Evolutionary conservation across 2,113 vertebrate species (phyloP).

Genomic region (Zosterops lateralis): DNA sequence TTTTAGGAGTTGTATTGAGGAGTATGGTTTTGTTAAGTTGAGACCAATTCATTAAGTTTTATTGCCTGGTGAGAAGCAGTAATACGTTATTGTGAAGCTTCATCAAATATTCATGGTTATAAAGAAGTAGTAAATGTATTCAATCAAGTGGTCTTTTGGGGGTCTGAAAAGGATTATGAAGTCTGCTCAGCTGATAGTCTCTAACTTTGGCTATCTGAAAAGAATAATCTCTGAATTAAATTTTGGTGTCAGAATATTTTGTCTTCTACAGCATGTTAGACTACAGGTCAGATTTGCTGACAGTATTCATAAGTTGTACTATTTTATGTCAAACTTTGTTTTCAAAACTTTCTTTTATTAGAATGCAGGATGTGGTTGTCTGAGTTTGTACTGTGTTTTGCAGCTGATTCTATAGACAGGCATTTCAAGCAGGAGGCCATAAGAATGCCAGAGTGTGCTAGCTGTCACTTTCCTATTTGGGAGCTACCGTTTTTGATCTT

Average conservation of each 20-base stretch:
- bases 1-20: constrained; percentile 96
- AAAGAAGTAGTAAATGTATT: constrained; percentile 99
- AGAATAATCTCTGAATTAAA: constrained; percentile 70
- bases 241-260: constrained; percentile 65
- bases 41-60: constrained; percentile 99
- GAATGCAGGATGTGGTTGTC: not conserved
- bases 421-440: not conserved
- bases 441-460: not conserved
- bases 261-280: not conserved
- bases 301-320: not conserved
- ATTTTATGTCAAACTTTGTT: not conserved
- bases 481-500: not conserved
- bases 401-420: not conserved
- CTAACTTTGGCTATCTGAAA: constrained; percentile 78
- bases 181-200: constrained; percentile 97
- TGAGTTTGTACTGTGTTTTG: not conserved
- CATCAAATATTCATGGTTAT: constrained; percentile 99
- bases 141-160: constrained; percentile 96
- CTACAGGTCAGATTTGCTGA: not conserved
- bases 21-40: constrained; percentile 96
- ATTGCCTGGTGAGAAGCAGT: constrained; percentile 98
- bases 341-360: not conserved
- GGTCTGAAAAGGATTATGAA: constrained; percentile 79
- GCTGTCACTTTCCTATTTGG: not conserved
- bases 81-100: constrained; percentile 98